Evolutionary conservation across 1,140 invertebrate species (phyloP), one percentile per base, ranked within the genome.

Genomic region (Drosophila novamexicana): DNA sequence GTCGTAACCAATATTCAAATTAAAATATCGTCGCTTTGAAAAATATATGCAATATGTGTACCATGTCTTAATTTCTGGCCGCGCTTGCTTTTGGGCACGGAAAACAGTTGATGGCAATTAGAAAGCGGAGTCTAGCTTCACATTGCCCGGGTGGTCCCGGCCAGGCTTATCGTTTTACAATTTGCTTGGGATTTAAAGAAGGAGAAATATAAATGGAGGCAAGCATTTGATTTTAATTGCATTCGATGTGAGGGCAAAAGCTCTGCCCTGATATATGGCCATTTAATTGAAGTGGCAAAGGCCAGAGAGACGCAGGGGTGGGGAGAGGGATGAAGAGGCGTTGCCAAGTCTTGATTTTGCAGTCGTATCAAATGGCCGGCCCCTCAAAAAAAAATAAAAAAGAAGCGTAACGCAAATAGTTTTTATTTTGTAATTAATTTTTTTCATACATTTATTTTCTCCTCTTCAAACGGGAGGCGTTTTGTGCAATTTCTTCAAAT

Each of bases 201-300:
- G 3, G 22, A 29, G 22, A 40, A 40, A 78, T 81, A 22, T 3
- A 81, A 86, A 58, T 65, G 71, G 71, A 69, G 71, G 53, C 62
- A 37, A 44, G 75, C 67, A 88, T 86, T 88, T 88, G 84, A 88
- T 79, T 89, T 89, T 88, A 88, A 88, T 88, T 84, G 80, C 81
- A 89, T 89, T 77, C 62, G 83, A 89, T 80, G 84, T 80, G 84
- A 79, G 79, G 76, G 12, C 3, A 40, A 50, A 37, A 52, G 40
- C 40, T 37, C 10, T 47, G 42, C 10, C 65, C 62, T 88, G 84
- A 89, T 89, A 83, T 88, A 88, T 88, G 73, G 80, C 77, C 80
- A 83, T 88, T 88, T 88, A 88, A 88, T 88, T 88, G 84, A 88
- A 88, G 80, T 80, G 77, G 74, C 77, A 85, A 90, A 74, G 65